phyloP scores from a whole-genome alignment of 2,888 invertebrate species.

The Caradrina kadenii region DNA sequence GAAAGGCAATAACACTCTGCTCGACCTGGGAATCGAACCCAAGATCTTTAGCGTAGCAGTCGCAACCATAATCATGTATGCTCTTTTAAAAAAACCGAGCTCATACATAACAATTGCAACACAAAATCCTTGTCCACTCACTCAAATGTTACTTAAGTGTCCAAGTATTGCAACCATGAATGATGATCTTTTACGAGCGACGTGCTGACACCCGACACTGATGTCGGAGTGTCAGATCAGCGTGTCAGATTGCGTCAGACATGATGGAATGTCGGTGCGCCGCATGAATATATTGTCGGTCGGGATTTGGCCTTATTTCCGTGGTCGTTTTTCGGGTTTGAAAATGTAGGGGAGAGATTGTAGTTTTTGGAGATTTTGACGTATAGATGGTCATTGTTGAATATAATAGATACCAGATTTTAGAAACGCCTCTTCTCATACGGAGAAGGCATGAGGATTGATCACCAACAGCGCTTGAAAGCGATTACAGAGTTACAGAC shows the following conservation, averaged over 20 bases:
- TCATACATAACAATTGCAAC: constrained; percentile 25
- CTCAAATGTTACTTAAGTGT: constrained; percentile 19
- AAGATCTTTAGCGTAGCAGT: no score
- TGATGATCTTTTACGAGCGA: constrained; percentile 48
- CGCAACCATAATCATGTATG: no score
- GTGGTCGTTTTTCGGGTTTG: constrained; percentile 5
- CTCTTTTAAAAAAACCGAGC: neutral
- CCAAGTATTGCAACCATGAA: constrained; percentile 45
- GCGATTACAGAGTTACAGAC: no score
- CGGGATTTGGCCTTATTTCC: constrained; percentile 17
- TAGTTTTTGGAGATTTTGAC: no score
- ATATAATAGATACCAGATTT: no score
- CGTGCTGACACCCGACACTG: constrained; percentile 53
- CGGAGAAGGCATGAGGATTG: no score
- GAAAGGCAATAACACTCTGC: no score
- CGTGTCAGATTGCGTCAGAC: constrained; percentile 48
- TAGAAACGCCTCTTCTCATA: no score
- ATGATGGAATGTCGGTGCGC: constrained; percentile 43
- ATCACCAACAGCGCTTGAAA: no score
- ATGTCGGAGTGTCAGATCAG: constrained; percentile 54
- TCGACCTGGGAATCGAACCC: no score
- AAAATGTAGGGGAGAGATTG: neutral
- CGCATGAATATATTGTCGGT: constrained; percentile 42
- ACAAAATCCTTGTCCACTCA: constrained; percentile 29
- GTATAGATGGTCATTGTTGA: neutral